Conservation (phyloP, 1,140 invertebrate species). For the Drosophila pseudoobscura region DNA sequence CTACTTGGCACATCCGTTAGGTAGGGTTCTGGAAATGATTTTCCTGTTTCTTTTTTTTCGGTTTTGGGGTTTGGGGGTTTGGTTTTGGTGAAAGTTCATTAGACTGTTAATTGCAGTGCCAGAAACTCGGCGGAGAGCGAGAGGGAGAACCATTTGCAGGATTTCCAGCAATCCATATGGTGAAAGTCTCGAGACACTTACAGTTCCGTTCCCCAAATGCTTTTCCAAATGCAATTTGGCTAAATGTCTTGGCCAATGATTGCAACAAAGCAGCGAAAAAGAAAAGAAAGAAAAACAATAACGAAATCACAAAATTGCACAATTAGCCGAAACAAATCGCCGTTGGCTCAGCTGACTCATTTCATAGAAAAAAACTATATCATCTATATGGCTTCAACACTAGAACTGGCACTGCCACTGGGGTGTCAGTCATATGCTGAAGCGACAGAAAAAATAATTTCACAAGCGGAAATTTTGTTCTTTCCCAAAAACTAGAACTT, state of each 20-base stretch:
- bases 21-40: conserved; percentile 63
- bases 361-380: conserved; percentile 46
- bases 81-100: conserved; percentile 69
- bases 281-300: conserved; percentile 37
- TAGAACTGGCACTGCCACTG: neutral
- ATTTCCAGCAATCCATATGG: conserved; percentile 51
- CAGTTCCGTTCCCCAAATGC: conserved; percentile 25
- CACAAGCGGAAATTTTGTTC: conserved; percentile 51
- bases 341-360: conserved; percentile 54
- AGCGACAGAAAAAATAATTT: conserved; percentile 45
- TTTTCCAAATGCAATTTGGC: conserved; percentile 74
- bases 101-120: conserved; percentile 58
- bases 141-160: conserved; percentile 28
- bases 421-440: conserved; percentile 51
- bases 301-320: conserved; percentile 67
- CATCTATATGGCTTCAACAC: neutral
- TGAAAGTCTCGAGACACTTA: conserved; percentile 59
- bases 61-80: neutral
- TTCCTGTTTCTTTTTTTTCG: conserved; percentile 50
- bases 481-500: conserved; percentile 16
- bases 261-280: conserved; percentile 62
- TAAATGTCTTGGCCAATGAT: conserved; percentile 77
- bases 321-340: conserved; percentile 64
- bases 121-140: neutral
- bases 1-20: conserved; percentile 64